Conservation (phyloP, 2,888 invertebrate genomes). For the Eupithecia subfuscata region DNA sequence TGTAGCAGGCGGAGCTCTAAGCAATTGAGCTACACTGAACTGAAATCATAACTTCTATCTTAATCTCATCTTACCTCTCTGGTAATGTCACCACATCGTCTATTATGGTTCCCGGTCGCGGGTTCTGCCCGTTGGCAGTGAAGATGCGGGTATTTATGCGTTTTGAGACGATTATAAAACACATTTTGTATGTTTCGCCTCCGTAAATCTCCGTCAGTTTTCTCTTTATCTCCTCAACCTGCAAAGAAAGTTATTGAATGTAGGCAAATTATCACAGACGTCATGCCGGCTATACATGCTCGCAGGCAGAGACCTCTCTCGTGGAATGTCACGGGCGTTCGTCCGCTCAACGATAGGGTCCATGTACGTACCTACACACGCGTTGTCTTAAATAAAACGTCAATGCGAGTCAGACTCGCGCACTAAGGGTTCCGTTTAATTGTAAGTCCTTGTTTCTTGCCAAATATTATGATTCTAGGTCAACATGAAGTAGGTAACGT, state of each 20-base stretch:
- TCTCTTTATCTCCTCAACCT: slow-evolving; percentile 80
- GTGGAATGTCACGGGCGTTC: no score
- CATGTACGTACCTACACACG: no score
- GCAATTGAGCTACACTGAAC: no score
- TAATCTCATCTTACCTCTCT: slow-evolving; percentile 81
- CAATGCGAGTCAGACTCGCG: no score
- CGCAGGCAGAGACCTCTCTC: no score
- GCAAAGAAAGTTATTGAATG: slow-evolving; percentile 7
- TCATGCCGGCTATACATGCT: no score
- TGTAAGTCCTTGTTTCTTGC: no score
- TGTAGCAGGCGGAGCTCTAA: neutral
- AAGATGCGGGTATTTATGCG: slow-evolving; percentile 92
- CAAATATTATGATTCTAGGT: no score
- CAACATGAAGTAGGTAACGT: no score
- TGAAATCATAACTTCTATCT: neutral
- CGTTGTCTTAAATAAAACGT: no score
- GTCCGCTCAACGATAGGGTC: no score
- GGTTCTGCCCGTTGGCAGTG: slow-evolving; percentile 81
- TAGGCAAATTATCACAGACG: neutral
- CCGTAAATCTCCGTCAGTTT: slow-evolving; percentile 83
- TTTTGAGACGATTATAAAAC: slow-evolving; percentile 95
- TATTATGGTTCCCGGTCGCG: slow-evolving; percentile 93
- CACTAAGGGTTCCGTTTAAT: no score
- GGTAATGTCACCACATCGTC: slow-evolving; percentile 94
- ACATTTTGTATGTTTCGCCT: slow-evolving; percentile 80